phyloP scores from a whole-genome alignment of 1,140 invertebrate species.

The Bilobella aurantiaca region DNA sequence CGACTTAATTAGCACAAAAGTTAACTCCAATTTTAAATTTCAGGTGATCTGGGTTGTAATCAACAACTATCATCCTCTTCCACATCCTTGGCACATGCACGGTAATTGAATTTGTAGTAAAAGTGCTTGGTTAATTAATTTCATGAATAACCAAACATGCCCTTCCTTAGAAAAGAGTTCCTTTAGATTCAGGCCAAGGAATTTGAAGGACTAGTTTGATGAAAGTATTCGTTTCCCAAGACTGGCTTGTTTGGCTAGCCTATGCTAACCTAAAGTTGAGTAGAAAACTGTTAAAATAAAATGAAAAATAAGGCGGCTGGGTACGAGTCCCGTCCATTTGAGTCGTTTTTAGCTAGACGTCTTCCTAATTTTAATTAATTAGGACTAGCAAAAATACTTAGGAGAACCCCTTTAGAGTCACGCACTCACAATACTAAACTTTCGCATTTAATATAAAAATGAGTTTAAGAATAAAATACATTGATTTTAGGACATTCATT shows the following conservation, averaged over 20 bases:
- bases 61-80: not conserved
- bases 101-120: not conserved
- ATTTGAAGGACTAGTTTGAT: too few species aligned
- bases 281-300: too few species aligned
- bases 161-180: not conserved
- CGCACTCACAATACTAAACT: not conserved
- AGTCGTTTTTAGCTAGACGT: too few species aligned
- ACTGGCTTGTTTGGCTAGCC: too few species aligned
- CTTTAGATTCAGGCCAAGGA: too few species aligned
- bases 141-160: not conserved
- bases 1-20: not conserved
- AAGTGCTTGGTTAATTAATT: not conserved
- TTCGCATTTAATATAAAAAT: not conserved
- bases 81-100: conserved; percentile 20
- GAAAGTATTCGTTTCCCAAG: too few species aligned
- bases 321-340: too few species aligned
- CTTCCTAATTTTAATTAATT: too few species aligned
- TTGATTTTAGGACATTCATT: conserved; percentile 6
- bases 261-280: too few species aligned
- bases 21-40: not conserved
- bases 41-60: conserved; percentile 15
- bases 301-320: too few species aligned
- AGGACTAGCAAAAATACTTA: too few species aligned
- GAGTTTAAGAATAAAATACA: not conserved
- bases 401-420: too few species aligned